Evolutionary conservation across 2,888 invertebrate species (phyloP).

Genomic region (Theretra japonica): DNA sequence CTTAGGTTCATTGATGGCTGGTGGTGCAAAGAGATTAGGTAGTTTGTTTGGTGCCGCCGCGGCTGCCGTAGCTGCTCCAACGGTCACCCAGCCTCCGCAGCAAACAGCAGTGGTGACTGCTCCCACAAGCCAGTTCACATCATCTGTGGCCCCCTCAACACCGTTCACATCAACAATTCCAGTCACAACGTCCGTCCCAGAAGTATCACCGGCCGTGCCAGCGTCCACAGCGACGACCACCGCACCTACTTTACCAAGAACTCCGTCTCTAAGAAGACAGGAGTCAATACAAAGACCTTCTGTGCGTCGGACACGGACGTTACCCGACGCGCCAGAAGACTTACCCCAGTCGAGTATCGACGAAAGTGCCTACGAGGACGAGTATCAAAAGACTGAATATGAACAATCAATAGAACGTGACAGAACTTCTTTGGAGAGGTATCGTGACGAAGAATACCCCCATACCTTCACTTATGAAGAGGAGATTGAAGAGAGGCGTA

Average conservation of each 20-base stretch:
- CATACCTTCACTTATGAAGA: slow-evolving; percentile 73
- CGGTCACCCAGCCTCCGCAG: slow-evolving; percentile 56
- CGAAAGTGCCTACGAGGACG: slow-evolving; percentile 84
- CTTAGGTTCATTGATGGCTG: slow-evolving; percentile 79
- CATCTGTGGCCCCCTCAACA: slow-evolving; percentile 64
- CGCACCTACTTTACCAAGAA: slow-evolving; percentile 69
- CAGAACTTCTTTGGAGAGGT: slow-evolving; percentile 75
- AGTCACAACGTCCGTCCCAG: slow-evolving; percentile 74
- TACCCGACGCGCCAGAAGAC: slow-evolving; percentile 80
- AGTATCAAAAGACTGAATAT: slow-evolving; percentile 82
- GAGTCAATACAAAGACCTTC: slow-evolving; percentile 81
- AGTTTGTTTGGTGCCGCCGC: slow-evolving; percentile 81
- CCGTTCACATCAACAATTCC: slow-evolving; percentile 68
- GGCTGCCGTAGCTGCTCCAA: slow-evolving; percentile 72
- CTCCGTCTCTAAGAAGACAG: slow-evolving; percentile 77
- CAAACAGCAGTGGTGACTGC: slow-evolving; percentile 49
- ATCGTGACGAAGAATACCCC: slow-evolving; percentile 73
- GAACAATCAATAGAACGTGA: slow-evolving; percentile 76
- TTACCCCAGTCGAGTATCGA: slow-evolving; percentile 73
- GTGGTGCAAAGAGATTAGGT: slow-evolving; percentile 80
- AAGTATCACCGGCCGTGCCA: slow-evolving; percentile 68
- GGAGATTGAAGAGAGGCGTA: slow-evolving; percentile 67
- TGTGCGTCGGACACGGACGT: slow-evolving; percentile 76
- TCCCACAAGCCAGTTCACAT: slow-evolving; percentile 56
- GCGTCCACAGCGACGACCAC: slow-evolving; percentile 68